Percentiles rank a stretch among this genome's conserved stretches.
phyloP scores from a whole-genome alignment of 2,797 vertebrate species.

The Jordanella pulchra region DNA sequence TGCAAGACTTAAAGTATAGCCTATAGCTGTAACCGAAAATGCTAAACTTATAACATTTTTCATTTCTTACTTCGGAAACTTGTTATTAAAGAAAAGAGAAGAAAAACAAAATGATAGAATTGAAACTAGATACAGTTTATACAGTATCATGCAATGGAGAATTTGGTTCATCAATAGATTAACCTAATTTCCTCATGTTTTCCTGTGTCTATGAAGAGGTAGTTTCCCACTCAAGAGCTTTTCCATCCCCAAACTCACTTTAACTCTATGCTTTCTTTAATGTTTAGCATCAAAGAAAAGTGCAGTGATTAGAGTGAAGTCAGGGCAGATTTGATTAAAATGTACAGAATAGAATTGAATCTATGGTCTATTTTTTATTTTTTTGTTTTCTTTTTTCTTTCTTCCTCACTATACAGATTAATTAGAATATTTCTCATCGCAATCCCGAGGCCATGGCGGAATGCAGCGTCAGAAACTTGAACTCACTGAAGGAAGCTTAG shows the following conservation, averaged over 20 bases:
- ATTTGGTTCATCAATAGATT: constrained; percentile 3
- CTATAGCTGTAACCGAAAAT: not conserved
- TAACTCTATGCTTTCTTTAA: constrained; percentile 58
- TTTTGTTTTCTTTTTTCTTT: not conserved
- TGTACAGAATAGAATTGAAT: constrained; percentile 55
- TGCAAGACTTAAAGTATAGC: not conserved
- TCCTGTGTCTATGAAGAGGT: constrained; percentile 48
- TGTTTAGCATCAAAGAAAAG: constrained; percentile 60
- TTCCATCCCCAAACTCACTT: constrained; percentile 27
- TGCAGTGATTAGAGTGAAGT: constrained; percentile 63
- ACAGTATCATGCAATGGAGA: constrained; percentile 14
- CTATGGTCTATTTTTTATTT: constrained; percentile 47
- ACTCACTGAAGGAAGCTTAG: constrained; percentile 48
- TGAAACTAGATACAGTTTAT: constrained; percentile 6
- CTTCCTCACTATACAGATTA: constrained; percentile 45
- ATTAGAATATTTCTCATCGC: constrained; percentile 60
- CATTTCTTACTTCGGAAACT: not conserved
- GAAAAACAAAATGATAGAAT: not conserved
- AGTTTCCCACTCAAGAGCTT: constrained; percentile 60
- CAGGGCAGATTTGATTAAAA: constrained; percentile 68
- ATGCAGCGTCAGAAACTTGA: constrained; percentile 59
- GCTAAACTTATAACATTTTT: not conserved
- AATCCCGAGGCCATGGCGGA: constrained; percentile 53
- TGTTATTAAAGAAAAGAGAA: not conserved
- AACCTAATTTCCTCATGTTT: constrained; percentile 10